Base-by-base conservation (phyloP, 2,888 invertebrate species). In the Scaptomyza caliginosa region DNA sequence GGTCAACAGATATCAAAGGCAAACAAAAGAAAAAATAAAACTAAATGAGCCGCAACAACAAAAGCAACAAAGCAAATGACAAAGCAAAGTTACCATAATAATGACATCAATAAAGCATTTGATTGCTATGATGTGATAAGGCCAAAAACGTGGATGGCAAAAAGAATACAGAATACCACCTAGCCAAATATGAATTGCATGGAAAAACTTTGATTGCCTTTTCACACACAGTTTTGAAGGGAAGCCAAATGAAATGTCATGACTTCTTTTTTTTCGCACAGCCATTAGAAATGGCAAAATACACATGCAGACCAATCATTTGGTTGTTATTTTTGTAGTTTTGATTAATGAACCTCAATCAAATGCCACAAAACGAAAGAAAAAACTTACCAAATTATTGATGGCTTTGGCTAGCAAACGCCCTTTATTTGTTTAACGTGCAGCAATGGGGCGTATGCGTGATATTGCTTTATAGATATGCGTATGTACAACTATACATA, bases 71-170 rank as follows among this genome's bases (percentile, higher is more conserved):
- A 67, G 43, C 59, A 72, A 82, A 70, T 65, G 77, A 79, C 67
- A 17, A 51, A 56, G 56, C 49, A 59, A 66, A 82, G 76, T 86
- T 80, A 66, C 50, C 71, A 72, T 64, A 70, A 78, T 85, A 87
- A 85, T 85, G 87, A 78, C 87, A 74, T 85, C 69, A 76, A 87
- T 74, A 83, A 82, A 66, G 78, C 83, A 51, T 78, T 78, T 64
- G 85, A 85, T 81, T 73, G 77, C 64, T 67, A 60, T 67, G 66
- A 66, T 70, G 69, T 80, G 83, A 87, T 83, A 82, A 85, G 67
- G 58, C 69, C 50, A 10, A 42, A 57, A 77, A 63, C 50, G 69
- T 69, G 68, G 49, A 68, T 51, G 43, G 38, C 71, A 54, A 60
- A 55, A 36, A 34, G 13, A 28, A 10, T 0, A 36, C 39, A 23